Evolutionary conservation across 2,797 vertebrate species (phyloP), one percentile per base, ranked within the genome.

Genomic region (Brotula barbata): DNA sequence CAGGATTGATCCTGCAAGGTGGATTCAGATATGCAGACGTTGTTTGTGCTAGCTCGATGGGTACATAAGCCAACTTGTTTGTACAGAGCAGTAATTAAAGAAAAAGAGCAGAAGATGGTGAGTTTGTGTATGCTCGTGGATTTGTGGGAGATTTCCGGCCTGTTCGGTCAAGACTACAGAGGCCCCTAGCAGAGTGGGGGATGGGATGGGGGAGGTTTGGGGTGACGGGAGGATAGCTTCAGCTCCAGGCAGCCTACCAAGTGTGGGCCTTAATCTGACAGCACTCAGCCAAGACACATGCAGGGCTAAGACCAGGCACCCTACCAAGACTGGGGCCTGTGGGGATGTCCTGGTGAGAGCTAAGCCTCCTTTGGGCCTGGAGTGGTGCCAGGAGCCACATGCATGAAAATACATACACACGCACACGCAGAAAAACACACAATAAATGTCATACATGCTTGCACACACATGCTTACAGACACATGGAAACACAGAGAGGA

Each of bases 271-370:
- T 88, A 89, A 86, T 90, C 87, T 87, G 87, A 88, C 84, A 81
- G 85, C 75, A 71, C 78, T 87, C 86, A 80, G 85, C 81, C 88
- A 83, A 83, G 84, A 87, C 80, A 56, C 81, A 87, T 81, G 85
- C 85, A 84, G 88, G 83, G 86, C 87, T 90, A 89, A 90, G 80
- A 88, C 76, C 84, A 90, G 88, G 86, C 88, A 75, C 83, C 89
- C 86, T 77, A 90, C 89, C 87, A 91, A 88, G 87, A 66, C 84
- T 43, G 52, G 73, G 84, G 86, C 86, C 86, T 87, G 77, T 64
- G 75, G 85, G 88, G 90, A 87, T 78, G 65, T 90, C 89, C 89
- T 88, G 86, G 85, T 78, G 87, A 88, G 90, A 80, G 79, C 64
- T 87, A 88, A 87, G 83, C 83, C 84, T 83, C 82, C 77, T 76